phyloP scores from a whole-genome alignment of 64 coral and sea anemone species.

The Catalaphyllia jardinei region DNA sequence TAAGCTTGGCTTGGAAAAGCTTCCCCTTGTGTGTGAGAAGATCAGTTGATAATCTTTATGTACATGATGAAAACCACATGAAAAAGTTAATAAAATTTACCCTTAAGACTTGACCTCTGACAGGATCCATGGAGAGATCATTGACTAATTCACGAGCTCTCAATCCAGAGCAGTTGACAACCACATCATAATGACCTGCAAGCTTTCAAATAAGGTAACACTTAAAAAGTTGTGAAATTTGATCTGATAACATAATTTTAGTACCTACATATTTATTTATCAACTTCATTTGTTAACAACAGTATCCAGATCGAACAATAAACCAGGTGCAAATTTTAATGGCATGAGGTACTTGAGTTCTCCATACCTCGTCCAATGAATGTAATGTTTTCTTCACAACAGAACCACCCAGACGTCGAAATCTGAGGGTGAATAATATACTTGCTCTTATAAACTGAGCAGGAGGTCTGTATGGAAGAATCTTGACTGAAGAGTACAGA shows the following conservation, averaged over 20 bases:
- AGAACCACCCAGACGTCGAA: conserved; percentile 61
- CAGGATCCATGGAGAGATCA: conserved; percentile 61
- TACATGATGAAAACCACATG: too few species aligned
- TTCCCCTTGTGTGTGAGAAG: too few species aligned
- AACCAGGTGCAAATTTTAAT: not conserved
- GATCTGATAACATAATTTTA: not conserved
- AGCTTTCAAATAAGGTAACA: conserved; percentile 41
- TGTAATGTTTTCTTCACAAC: conserved; percentile 62
- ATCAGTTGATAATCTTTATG: too few species aligned
- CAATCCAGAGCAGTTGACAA: conserved; percentile 85
- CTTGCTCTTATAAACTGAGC: too few species aligned
- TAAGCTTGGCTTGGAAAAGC: too few species aligned
- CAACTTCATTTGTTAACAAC: too few species aligned
- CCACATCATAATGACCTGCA: conserved; percentile 74
- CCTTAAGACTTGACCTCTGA: conserved; percentile 88
- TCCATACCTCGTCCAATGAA: conserved; percentile 66
- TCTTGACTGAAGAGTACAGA: too few species aligned
- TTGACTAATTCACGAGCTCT: conserved; percentile 67
- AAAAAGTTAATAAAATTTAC: conserved; percentile 25
- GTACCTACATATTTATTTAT: too few species aligned
- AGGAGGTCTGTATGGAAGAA: too few species aligned
- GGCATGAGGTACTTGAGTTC: not conserved
- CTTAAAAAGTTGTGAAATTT: too few species aligned
- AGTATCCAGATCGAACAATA: not conserved
- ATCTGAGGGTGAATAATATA: conserved; percentile 34